Base-by-base conservation (phyloP, 2,888 invertebrate species). In the Blastobasis lacticolella region DNA sequence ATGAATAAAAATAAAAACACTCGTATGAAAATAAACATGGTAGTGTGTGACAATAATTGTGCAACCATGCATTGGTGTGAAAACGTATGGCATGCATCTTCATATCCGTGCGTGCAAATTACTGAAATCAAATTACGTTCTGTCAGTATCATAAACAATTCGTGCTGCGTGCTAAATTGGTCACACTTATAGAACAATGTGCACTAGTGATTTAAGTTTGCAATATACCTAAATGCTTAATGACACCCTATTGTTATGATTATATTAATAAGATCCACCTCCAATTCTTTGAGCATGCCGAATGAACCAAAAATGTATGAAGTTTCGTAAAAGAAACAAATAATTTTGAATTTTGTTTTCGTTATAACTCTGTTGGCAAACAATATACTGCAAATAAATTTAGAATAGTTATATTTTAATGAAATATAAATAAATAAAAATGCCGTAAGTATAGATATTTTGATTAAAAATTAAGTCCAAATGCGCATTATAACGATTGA, bases 251-350 rank as follows among this genome's bases (percentile, higher is more conserved):
- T 23, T 23, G 23, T 23, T 23, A 38, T 9, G 10, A 47, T n/a
- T 47, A 10, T 44, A 50, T 38, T 46, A 46, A 50, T 10, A 55
- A 62, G 71, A 77, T 69, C 82, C 86, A 81, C 85, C 84, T 83
- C 82, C 80, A 80, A 70, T 77, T 78, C 72, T 78, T 79, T 77
- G 75, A 78, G 80, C 85, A 84, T 85, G 83, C 85, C 87, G 76
- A 78, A 73, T 62, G 71, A 74, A 66, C 81, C 81, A 78, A 84
- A 84, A 76, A 68, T 69, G 59, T 55, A 63, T 59, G 60, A 9
- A 42, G 10, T 8, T 5, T 42, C 10, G 42, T 5, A 6, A 42
- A 42, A 7, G 5, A 63, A 43, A 9, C 5, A n/a, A 9, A 41
- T 38, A 46, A 82, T 82, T 85, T 85, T 72, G 78, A 87, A 87